These are phyloP conservation scores for Aphodius granarius DNA, from an alignment of 2,888 invertebrate species.

Conservation along the genomic window DNA sequence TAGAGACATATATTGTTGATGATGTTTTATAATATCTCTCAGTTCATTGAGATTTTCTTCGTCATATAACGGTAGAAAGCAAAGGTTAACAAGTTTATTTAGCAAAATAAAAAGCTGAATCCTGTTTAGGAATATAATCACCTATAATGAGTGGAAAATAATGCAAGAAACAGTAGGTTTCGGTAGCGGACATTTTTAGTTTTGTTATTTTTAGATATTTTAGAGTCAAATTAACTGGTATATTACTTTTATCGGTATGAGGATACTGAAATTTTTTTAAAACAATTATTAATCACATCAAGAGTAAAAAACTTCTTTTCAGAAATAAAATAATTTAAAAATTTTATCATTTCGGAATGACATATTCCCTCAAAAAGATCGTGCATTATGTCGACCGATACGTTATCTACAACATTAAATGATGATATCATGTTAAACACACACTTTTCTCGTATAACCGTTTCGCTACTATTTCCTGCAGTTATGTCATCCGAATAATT, in stretches of 20 bases:
- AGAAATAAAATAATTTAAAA: neutral
- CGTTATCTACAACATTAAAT: neutral
- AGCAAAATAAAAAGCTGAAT: neutral
- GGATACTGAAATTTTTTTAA: conserved; percentile 3
- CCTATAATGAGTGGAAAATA: neutral
- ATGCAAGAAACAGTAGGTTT: neutral
- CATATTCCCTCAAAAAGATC: neutral
- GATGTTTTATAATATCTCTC: conserved; percentile 8
- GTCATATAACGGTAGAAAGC: neutral
- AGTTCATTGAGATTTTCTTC: neutral
- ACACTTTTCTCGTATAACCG: neutral
- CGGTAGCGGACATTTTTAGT: neutral
- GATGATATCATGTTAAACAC: neutral
- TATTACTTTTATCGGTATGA: neutral
- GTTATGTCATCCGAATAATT: no score
- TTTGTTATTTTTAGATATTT: neutral
- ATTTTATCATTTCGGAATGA: neutral
- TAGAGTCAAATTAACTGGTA: neutral
- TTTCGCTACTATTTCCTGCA: conserved; percentile 2
- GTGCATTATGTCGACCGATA: neutral
- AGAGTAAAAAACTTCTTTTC: neutral
- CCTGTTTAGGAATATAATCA: neutral
- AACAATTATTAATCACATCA: neutral
- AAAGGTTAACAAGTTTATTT: neutral
- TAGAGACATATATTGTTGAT: neutral